Evolutionary conservation across 2,113 vertebrate species (phyloP).

Genomic region (Aleadryas rufinucha): DNA sequence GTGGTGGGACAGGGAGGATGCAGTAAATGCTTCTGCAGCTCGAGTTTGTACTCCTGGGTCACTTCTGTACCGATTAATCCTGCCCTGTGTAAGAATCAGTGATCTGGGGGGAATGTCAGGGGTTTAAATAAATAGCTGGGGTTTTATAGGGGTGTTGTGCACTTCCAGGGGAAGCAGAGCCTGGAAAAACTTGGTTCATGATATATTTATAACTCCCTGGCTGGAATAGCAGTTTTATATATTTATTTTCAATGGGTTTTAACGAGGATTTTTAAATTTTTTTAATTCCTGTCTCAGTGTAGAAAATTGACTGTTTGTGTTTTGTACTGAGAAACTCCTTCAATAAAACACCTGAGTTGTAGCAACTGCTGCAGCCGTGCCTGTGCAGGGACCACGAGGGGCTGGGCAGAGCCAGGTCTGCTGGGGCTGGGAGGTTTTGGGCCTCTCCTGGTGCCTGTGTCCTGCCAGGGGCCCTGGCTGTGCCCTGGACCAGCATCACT

Average conservation of each 20-base stretch:
- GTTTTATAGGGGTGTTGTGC: neutral
- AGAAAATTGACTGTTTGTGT: neutral
- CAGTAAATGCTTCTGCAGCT: neutral
- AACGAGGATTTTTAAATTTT: neutral
- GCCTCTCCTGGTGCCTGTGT: accelerated
- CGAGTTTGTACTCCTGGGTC: neutral
- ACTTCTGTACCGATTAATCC: neutral
- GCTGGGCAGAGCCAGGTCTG: neutral
- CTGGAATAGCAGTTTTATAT: neutral
- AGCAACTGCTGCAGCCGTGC: neutral
- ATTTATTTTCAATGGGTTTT: conserved; percentile 13
- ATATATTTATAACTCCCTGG: neutral
- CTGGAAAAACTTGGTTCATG: neutral
- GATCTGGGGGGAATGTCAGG: neutral
- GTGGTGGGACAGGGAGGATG: neutral
- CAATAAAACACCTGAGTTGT: conserved; percentile 42
- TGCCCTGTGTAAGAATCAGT: neutral
- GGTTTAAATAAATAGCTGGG: neutral
- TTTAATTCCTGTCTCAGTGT: neutral
- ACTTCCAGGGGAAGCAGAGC: neutral
- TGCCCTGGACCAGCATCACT: neutral
- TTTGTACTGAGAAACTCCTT: conserved; percentile 22
- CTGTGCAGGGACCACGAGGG: neutral
- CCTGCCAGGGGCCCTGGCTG: neutral
- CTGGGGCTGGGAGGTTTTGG: accelerated